Evolutionary conservation across 2,797 vertebrate species (phyloP).

Genomic region (Chaetodon trifasciatus): DNA sequence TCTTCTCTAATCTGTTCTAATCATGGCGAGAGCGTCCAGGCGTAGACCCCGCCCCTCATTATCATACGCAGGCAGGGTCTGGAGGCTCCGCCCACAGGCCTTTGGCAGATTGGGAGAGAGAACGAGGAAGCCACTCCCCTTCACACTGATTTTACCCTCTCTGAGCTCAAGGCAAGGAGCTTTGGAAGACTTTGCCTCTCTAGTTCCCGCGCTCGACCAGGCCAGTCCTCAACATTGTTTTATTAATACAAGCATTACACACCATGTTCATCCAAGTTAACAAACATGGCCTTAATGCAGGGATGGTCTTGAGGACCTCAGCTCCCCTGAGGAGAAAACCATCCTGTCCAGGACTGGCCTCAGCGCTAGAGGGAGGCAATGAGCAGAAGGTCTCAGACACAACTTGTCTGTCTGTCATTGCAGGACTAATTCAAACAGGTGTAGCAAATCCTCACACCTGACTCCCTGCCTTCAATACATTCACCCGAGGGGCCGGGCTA

Average conservation of each 20-base stretch:
- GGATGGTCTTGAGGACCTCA: slow-evolving; percentile 16
- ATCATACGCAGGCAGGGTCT: slow-evolving; percentile 75
- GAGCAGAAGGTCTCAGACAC: slow-evolving; percentile 71
- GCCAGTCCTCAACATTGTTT: slow-evolving; percentile 14
- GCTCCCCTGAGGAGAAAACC: slow-evolving; percentile 22
- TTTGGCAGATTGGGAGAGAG: slow-evolving; percentile 80
- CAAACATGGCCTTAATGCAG: slow-evolving; percentile 8
- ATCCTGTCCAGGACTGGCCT: slow-evolving; percentile 21
- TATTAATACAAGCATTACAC: slow-evolving; percentile 5
- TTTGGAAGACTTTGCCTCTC: slow-evolving; percentile 61
- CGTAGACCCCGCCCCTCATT: slow-evolving; percentile 76
- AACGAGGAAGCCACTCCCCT: slow-evolving; percentile 76
- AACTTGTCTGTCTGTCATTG: slow-evolving; percentile 65
- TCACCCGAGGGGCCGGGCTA: slow-evolving; percentile 86
- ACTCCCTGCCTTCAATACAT: slow-evolving; percentile 66
- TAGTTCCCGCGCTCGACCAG: slow-evolving; percentile 24
- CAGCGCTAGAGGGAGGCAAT: slow-evolving; percentile 37
- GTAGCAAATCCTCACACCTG: slow-evolving; percentile 45
- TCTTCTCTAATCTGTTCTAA: slow-evolving; percentile 87
- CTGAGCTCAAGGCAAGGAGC: slow-evolving; percentile 70
- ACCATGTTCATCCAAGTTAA: slow-evolving; percentile 2
- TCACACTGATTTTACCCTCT: slow-evolving; percentile 71
- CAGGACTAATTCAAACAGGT: slow-evolving; percentile 46
- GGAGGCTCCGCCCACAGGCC: slow-evolving; percentile 84
- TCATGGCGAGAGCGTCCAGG: slow-evolving; percentile 78